These are phyloP conservation scores for Enteromius mattozi DNA, from an alignment of 2,797 vertebrate species.

Conservation along the genomic window DNA sequence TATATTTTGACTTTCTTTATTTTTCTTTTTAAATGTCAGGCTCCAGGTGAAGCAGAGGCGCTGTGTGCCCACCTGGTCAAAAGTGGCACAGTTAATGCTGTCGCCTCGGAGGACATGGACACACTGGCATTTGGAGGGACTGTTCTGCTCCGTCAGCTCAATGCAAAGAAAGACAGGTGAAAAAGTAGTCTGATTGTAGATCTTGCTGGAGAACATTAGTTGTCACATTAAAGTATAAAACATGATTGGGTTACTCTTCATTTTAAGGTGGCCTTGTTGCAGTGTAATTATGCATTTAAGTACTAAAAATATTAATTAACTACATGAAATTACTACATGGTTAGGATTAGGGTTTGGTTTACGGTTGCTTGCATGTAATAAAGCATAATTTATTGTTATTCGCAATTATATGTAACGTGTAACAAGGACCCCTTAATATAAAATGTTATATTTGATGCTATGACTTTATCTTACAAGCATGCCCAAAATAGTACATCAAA, in stretches of 20 bases:
- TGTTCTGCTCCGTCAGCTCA: constrained; percentile 80
- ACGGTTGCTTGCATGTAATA: background rate
- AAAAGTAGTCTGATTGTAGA: constrained; percentile 6
- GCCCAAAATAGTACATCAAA: background rate
- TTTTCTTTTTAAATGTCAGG: constrained; percentile 61
- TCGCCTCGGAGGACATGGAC: constrained; percentile 88
- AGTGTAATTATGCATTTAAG: background rate
- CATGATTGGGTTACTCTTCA: background rate
- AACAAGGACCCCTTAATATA: background rate
- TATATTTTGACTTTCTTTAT: background rate
- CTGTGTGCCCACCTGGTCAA: constrained; percentile 80
- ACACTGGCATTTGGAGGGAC: constrained; percentile 82
- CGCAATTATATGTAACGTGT: background rate
- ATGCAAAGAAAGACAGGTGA: constrained; percentile 76
- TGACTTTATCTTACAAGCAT: background rate
- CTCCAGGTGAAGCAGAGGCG: constrained; percentile 83
- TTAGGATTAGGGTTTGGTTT: background rate
- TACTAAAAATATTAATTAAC: background rate
- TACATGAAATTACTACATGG: background rate
- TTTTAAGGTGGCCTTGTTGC: background rate
- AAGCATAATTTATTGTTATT: background rate
- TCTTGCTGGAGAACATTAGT: background rate
- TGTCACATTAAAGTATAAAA: background rate
- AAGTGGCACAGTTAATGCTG: constrained; percentile 73
- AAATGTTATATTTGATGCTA: background rate